Evolutionary conservation across 2,797 vertebrate genomes (phyloP), one percentile per base, ranked within the genome.

Genomic region (Monodelphis domestica): DNA sequence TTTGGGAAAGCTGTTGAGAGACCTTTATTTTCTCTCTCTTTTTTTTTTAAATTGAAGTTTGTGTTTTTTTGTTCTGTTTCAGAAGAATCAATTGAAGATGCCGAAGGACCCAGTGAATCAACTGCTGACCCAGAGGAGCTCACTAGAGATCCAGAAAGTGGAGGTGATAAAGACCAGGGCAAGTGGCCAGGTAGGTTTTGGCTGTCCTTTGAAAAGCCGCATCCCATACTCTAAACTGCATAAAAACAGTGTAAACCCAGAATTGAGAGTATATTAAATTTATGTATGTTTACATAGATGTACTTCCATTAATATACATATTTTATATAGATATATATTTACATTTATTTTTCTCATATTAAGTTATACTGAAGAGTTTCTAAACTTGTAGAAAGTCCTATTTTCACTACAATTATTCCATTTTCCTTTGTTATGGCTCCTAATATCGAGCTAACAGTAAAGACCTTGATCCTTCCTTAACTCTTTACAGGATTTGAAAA

Each of bases 41-140:
- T n/a, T n/a, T n/a, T n/a, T n/a, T n/a, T n/a, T n/a, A n/a, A n/a
- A n/a, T 91, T 96, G 63, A 95, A 52, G 2, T 95, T 89, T 94
- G 28, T 12, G 28, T 3, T 94, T 91, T 88, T 94, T 95, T n/a
- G n/a, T 95, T 90, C 53, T 92, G 0, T 98, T 98, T 95, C 99
- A 99, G 99, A 99, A 98, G 99, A 99, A 98, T 98, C 99, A 96
- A 98, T 97, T 97, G 99, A 99, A 99, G 99, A 99, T 99, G 99
- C 98, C 95, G 99, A 99, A 98, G 99, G 99, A 98, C 99, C 99
- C 98, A 99, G 96, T 97, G 99, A 99, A 98, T 98, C 99, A 95
- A 98, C 98, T 91, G 98, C 98, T 94, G 99, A 99, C 97, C 99
- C 99, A 97, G 99, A 99, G 98, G 99, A 99, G 98, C 98, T 99